Conservation (phyloP, 2,113 vertebrate genomes). For the Atlantisia rogersi region DNA sequence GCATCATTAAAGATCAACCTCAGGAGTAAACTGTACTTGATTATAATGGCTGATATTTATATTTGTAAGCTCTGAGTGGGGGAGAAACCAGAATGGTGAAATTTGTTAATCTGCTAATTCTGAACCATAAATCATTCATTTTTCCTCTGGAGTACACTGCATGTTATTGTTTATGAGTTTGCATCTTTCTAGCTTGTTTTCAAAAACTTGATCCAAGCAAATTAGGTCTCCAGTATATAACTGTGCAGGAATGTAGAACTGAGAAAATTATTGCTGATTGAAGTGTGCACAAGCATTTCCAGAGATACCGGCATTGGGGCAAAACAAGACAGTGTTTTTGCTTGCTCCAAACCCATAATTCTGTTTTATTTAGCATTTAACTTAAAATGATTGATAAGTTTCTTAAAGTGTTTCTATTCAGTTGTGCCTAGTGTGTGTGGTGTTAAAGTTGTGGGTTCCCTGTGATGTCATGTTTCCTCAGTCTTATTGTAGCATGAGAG, state of each 20-base stretch:
- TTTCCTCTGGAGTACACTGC: background rate
- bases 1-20: conserved; percentile 49
- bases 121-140: background rate
- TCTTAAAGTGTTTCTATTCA: background rate
- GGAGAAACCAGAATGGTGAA: background rate
- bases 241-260: background rate
- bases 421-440: fast-evolving
- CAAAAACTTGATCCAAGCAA: background rate
- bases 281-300: background rate
- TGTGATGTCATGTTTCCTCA: background rate
- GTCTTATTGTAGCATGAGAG: background rate
- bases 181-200: background rate
- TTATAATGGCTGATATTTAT: conserved; percentile 53
- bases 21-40: conserved; percentile 35
- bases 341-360: background rate
- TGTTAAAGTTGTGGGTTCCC: background rate
- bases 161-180: conserved; percentile 30
- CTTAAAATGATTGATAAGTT: background rate
- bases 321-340: background rate
- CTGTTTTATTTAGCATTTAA: background rate
- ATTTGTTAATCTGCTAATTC: conserved; percentile 20
- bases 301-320: fast-evolving
- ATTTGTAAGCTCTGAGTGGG: background rate
- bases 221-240: background rate
- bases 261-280: background rate